Percentiles rank a stretch among this genome's conserved stretches.
phyloP scores from a whole-genome alignment of 1,140 invertebrate genomes.

The Cyphomyrmex costatus region DNA sequence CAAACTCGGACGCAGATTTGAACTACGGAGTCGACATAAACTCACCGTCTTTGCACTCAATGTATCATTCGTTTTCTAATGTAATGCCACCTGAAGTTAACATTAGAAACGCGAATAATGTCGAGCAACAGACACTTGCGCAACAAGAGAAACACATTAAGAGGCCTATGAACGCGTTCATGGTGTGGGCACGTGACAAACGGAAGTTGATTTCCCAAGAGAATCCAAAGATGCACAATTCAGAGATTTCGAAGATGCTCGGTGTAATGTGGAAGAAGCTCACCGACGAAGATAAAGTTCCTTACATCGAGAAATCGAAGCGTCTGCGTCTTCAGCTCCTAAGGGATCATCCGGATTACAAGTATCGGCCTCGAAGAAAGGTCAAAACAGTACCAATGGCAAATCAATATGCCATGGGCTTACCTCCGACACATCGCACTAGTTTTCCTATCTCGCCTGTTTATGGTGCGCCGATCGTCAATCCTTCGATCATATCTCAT shows the following conservation, averaged over 20 bases:
- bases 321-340: conserved; percentile 97
- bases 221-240: conserved; percentile 99
- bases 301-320: conserved; percentile 99
- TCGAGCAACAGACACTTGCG: conserved; percentile 69
- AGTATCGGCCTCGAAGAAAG: conserved; percentile 96
- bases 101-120: neutral
- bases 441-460: conserved; percentile 87
- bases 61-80: conserved; percentile 64
- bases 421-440: conserved; percentile 84
- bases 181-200: conserved; percentile 99
- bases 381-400: conserved; percentile 92
- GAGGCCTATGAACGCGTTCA: conserved; percentile 99
- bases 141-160: conserved; percentile 91
- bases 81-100: neutral
- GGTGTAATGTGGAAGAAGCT: conserved; percentile 99
- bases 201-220: conserved; percentile 99
- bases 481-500: neutral
- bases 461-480: conserved; percentile 86
- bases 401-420: conserved; percentile 88
- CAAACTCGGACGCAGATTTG: neutral
- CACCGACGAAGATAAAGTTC: conserved; percentile 96
- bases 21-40: neutral
- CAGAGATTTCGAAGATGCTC: conserved; percentile 98
- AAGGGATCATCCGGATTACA: conserved; percentile 99
- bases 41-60: conserved; percentile 69